A percentile compares a stretch with the other conserved stretches of the same genome.
These are phyloP conservation scores for Clitarchus hookeri DNA, from an alignment of 2,888 invertebrate genomes.

Conservation along the genomic window DNA sequence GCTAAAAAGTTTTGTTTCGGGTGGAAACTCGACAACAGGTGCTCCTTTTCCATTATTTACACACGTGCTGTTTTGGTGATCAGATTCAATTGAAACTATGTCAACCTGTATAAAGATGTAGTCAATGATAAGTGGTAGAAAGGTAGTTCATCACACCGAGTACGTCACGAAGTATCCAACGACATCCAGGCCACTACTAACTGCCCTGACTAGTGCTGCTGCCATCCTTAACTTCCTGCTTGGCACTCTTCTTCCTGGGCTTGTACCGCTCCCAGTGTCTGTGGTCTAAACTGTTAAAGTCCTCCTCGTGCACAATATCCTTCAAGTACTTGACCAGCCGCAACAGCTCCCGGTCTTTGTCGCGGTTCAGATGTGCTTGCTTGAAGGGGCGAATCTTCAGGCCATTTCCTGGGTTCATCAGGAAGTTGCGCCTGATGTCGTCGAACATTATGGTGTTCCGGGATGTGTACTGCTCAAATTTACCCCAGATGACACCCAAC, in stretches of 20 bases:
- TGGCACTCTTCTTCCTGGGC: conserved; percentile 53
- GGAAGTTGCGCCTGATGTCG: conserved; percentile 91
- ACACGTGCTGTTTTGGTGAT: background rate
- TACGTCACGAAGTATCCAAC: background rate
- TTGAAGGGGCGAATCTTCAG: conserved; percentile 88
- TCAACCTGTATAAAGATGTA: background rate
- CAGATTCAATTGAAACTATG: background rate
- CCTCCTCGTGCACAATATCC: conserved; percentile 78
- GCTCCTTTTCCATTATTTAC: background rate
- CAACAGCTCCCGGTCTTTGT: conserved; percentile 80
- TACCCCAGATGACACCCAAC: conserved; percentile 95
- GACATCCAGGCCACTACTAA: background rate
- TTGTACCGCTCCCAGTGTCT: conserved; percentile 87
- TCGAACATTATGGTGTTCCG: conserved; percentile 99
- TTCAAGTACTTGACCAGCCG: conserved; percentile 76
- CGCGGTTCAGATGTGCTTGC: conserved; percentile 86
- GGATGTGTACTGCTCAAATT: conserved; percentile 82
- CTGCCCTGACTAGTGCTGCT: background rate
- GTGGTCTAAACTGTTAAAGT: conserved; percentile 85
- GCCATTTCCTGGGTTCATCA: conserved; percentile 96
- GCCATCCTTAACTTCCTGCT: background rate
- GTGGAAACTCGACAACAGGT: too few relatives aligned
- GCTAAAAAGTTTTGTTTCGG: background rate
- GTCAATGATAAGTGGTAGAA: background rate
- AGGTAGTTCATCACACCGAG: background rate